Evolutionary conservation across 2,797 vertebrate species (phyloP).

Genomic region (Novumbra hubbsi): DNA sequence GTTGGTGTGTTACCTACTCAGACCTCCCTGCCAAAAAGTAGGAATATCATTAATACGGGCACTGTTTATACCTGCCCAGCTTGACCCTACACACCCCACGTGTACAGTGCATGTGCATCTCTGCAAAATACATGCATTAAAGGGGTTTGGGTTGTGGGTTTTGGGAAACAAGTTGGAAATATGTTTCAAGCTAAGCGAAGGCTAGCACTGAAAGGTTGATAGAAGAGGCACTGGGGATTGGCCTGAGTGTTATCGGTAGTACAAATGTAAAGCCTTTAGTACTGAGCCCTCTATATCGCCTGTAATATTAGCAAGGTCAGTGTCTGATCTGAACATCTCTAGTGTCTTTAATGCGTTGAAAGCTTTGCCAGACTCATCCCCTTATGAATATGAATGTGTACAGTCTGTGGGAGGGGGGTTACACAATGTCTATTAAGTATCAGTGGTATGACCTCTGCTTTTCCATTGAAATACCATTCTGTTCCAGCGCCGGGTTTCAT

Average conservation of each 20-base stretch:
- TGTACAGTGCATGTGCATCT: neutral
- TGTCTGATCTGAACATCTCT: constrained; percentile 10
- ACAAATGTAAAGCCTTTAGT: neutral
- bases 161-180: neutral
- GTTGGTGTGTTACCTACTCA: constrained; percentile 29
- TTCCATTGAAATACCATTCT: constrained; percentile 60
- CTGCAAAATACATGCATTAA: neutral
- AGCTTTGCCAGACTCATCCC: constrained; percentile 17
- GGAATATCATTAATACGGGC: constrained; percentile 65
- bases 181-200: neutral
- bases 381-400: constrained; percentile 45
- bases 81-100: neutral
- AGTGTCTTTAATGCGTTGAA: neutral
- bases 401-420: constrained; percentile 59
- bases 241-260: neutral
- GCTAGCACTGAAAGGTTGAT: neutral
- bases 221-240: neutral
- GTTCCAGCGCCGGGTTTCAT: constrained; percentile 58
- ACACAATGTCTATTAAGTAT: constrained; percentile 46
- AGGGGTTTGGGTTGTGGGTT: neutral
- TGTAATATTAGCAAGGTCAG: neutral
- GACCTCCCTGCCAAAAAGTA: constrained; percentile 49
- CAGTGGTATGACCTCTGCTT: constrained; percentile 59
- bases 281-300: neutral
- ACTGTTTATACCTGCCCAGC: constrained; percentile 43